These are phyloP conservation scores for Cephus spinipes DNA, from an alignment of 2,888 invertebrate genomes.

Conservation along the genomic window DNA sequence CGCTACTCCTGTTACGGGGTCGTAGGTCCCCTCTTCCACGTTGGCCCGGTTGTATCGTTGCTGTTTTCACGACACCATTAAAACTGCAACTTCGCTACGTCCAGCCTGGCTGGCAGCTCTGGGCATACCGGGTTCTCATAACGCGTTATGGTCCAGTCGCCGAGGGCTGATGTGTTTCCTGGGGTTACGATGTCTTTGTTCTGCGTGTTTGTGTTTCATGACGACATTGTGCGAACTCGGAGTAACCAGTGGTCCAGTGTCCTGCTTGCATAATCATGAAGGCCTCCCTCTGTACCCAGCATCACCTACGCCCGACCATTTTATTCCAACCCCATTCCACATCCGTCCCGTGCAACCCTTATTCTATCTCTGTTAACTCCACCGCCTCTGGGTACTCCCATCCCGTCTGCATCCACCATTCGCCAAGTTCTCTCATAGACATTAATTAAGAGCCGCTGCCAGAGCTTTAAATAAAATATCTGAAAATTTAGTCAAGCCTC, in stretches of 20 bases:
- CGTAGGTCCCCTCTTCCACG: background rate
- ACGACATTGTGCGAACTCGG: slow-evolving; percentile 16
- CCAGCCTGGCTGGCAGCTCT: slow-evolving; percentile 27
- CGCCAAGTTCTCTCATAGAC: background rate
- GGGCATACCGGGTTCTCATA: slow-evolving; percentile 37
- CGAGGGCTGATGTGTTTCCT: slow-evolving; percentile 51
- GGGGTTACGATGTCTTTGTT: slow-evolving; percentile 55
- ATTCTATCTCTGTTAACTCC: background rate
- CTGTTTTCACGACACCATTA: slow-evolving; percentile 56
- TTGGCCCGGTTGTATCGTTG: slow-evolving; percentile 31
- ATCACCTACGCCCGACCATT: slow-evolving; percentile 10
- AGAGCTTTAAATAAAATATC: background rate
- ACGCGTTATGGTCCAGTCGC: slow-evolving; percentile 52
- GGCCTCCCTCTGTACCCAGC: slow-evolving; percentile 18
- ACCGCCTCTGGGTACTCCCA: background rate
- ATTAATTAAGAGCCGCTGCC: background rate
- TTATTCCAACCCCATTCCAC: slow-evolving; percentile 15
- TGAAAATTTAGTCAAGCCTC: background rate
- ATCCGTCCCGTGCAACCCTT: background rate
- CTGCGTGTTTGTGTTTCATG: slow-evolving; percentile 35
- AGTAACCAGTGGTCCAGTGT: slow-evolving; percentile 30
- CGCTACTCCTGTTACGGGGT: background rate
- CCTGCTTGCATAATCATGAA: slow-evolving; percentile 40
- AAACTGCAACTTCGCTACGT: slow-evolving; percentile 50
- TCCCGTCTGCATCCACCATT: background rate